phyloP scores from a whole-genome alignment of 2,113 vertebrate genomes.

The Sus scrofa region DNA sequence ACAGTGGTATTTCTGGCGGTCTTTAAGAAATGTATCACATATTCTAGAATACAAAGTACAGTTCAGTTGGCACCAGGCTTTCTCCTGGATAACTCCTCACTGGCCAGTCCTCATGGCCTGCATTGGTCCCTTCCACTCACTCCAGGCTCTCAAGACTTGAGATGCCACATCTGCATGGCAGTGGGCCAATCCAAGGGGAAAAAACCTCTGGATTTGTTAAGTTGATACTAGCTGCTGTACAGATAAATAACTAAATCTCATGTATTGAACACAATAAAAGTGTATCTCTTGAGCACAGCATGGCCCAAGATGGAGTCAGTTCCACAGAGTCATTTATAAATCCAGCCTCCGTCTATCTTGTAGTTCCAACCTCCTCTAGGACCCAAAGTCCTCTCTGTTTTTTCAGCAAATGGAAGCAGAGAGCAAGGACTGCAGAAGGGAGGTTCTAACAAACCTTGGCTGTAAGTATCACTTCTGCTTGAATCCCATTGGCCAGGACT shows the following conservation, averaged over 20 bases:
- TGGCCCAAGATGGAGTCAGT: not conserved
- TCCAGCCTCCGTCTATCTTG: not conserved
- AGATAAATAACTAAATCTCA: conserved; percentile 40
- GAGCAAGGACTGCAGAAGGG: not conserved
- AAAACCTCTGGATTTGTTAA: not conserved
- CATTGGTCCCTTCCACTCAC: not conserved
- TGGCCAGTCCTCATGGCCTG: not conserved
- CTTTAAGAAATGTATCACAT: not conserved
- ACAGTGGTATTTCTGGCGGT: not conserved
- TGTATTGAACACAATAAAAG: not conserved
- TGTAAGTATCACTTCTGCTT: not conserved
- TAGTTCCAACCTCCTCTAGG: not conserved
- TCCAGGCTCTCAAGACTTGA: not conserved
- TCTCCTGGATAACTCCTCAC: not conserved
- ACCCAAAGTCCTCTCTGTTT: not conserved
- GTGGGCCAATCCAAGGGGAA: not conserved
- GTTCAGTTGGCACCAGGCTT: not conserved
- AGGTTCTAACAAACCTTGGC: not conserved
- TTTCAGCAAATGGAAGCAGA: not conserved
- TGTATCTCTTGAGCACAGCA: not conserved
- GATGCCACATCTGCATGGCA: not conserved
- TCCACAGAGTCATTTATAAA: not conserved
- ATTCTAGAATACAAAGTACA: not conserved
- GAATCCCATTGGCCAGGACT: not conserved
- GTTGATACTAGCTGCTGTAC: not conserved